A percentile compares a stretch with the other conserved stretches of the same genome.
These are phyloP conservation scores for Lagenorhynchus albirostris DNA, from an alignment of 2,113 vertebrate species.

Conservation along the genomic window DNA sequence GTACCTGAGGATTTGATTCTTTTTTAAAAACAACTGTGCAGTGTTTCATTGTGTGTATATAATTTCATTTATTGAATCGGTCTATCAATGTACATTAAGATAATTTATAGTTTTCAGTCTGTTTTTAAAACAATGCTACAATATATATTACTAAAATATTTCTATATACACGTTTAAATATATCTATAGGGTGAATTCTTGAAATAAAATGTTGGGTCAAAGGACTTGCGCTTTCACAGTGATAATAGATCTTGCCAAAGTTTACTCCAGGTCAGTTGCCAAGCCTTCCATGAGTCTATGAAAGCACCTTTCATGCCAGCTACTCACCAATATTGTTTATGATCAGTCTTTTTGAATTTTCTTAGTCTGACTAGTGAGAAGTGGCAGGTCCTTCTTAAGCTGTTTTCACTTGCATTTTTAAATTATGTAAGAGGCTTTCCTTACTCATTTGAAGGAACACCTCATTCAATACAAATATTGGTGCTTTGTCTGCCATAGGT, in stretches of 20 bases:
- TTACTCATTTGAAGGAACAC: not conserved
- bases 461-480: not conserved
- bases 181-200: not conserved
- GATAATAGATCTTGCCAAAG: not conserved
- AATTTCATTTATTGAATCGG: not conserved
- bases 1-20: not conserved
- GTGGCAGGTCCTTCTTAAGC: not conserved
- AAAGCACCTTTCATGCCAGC: not conserved
- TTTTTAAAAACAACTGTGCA: not conserved
- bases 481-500: not conserved
- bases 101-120: not conserved
- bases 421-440: not conserved
- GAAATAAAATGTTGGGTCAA: not conserved
- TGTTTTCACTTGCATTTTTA: not conserved
- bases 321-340: not conserved
- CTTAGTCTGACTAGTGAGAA: not conserved
- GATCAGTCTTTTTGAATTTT: not conserved
- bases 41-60: not conserved
- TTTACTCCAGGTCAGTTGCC: not conserved
- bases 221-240: not conserved
- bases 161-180: not conserved
- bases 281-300: not conserved
- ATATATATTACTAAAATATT: not conserved
- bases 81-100: not conserved
- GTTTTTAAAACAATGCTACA: slow-evolving; percentile 8